Evolutionary conservation across 1,140 invertebrate species (phyloP).

Genomic region (Halyomorpha halys): DNA sequence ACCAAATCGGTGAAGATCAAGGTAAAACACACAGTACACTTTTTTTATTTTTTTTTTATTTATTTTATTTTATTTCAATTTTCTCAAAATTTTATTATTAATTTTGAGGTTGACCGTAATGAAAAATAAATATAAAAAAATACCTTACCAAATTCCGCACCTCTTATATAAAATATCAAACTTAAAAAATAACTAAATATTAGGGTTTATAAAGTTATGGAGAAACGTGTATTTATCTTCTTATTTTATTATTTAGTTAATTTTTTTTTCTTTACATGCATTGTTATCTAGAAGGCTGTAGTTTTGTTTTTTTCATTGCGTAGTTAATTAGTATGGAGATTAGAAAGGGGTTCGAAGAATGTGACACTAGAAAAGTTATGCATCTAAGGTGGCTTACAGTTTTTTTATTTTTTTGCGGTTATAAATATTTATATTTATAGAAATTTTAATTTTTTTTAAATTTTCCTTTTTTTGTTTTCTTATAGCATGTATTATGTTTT

Average conservation of each 20-base stretch:
- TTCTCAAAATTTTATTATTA: slow-evolving; percentile 4
- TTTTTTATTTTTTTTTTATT: slow-evolving; percentile 18
- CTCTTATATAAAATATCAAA: not conserved
- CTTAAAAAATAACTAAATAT: too few relatives aligned
- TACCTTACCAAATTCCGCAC: not conserved
- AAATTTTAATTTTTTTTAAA: not conserved
- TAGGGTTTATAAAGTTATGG: not conserved
- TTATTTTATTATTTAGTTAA: not conserved
- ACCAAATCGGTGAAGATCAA: slow-evolving; percentile 28
- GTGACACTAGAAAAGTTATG: slow-evolving; percentile 22
- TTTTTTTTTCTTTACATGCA: not conserved
- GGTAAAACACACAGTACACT: slow-evolving; percentile 20
- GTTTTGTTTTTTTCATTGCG: slow-evolving; percentile 17
- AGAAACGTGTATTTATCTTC: not conserved
- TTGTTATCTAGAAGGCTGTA: slow-evolving; percentile 4
- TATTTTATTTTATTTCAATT: slow-evolving; percentile 13
- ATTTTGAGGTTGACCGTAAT: too few relatives aligned
- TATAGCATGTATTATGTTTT: slow-evolving; percentile 10
- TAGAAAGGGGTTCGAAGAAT: slow-evolving; percentile 1
- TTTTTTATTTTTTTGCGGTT: slow-evolving; percentile 5
- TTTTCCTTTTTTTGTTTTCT: not conserved
- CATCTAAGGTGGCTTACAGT: slow-evolving; percentile 11
- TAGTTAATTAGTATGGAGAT: slow-evolving; percentile 3
- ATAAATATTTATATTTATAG: slow-evolving; percentile 8
- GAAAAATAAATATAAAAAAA: too few relatives aligned